Base-by-base conservation (phyloP, 2,888 invertebrate genomes). In the Copidosoma aretas region DNA sequence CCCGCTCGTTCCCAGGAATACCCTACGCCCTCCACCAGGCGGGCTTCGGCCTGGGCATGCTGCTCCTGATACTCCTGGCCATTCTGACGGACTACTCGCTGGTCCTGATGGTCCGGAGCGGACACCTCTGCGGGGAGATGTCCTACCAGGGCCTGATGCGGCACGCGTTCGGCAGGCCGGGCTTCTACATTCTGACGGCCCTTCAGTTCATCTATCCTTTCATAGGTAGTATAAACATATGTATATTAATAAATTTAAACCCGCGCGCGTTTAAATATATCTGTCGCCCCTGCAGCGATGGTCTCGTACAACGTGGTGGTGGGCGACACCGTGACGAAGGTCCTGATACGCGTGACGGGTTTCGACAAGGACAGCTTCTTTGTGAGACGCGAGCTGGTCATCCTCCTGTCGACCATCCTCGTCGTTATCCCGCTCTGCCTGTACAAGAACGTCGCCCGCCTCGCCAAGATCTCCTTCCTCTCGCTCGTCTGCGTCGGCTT, bases 281-380 rank as follows among this genome's bases (percentile, higher is more conserved):
- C 39, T n/a, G n/a, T n/a, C n/a, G n/a, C n/a, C n/a, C 14, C 75
- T 77, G 3, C 86, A 93, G 93, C 93, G 12, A 93, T 94, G 93
- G 91, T 93, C 69, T 93, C 93, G 67, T 94, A 94, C 84, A 94
- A 94, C 83, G 91, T 94, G 21, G 93, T 93, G 22, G 93, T 94
- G 41, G 94, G 93, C 22, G 94, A 94, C 80, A 94, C 93, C 0
- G 87, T 93, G 54, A 93, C 93, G 19, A 93, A 93, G 84, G 91
- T 94, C 21, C 85, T 93, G 66, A 86, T 90, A n/a, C 86, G 93
- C 71, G 86, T 93, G 61, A 89, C 91, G 17, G 87, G 88, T 60
- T 84, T 88, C 43, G 81, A 85, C 4, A 83, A 84, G 53, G 85
- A 85, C 53, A 88, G 86, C 19, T 78, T 90, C 54, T 84, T 91